Evolutionary conservation across 2,797 vertebrate genomes (phyloP), one percentile per base, ranked within the genome.

Genomic region (Premnoplex brunnescens): DNA sequence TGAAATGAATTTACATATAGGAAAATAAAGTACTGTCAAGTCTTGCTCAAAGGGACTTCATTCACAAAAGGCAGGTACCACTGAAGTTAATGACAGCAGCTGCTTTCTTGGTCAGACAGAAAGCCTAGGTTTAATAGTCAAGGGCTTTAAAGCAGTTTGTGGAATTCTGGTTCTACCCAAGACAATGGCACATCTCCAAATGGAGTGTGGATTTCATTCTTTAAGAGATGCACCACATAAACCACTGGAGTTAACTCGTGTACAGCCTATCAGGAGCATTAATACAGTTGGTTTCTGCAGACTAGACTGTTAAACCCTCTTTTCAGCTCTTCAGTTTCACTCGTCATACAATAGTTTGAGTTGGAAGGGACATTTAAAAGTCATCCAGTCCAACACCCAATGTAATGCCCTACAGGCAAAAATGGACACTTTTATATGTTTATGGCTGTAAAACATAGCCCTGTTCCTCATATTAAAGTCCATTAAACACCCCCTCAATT

Each of bases 341-440:
- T 55, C 14, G 0, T 16, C 36, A 59, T 9, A 84, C 43, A 82
- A 30, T 13, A 54, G 12, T 68, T 58, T 63, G 66, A 34, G 14
- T 27, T 86, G 32, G 14, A 63, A 90, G 18, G 21, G 21, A 43
- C 27, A 22, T 68, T 67, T 41, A 68, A 46, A 66, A 54, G 19
- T 46, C 37, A 51, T 55, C 15, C 27, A 49, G 28, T 64, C 24
- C 28, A 71, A 28, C 11, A 3, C 3, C 21, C 0, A 0, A 6
- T 36, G 10, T 17, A 49, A 88, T 41, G 10, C 19, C 26, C 54
- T 60, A 22, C 37, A 28, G 36, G 6, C 43, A 89, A 44, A 92
- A 81, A 73, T 49, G 28, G 55, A 82, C 12, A 28, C 34, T 78
- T 79, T 28, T 41, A 58, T 28, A 46, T 43, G 6, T 41, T 80